Evolutionary conservation across 2,113 vertebrate species (phyloP).

Genomic region (Podocnemis expansa): DNA sequence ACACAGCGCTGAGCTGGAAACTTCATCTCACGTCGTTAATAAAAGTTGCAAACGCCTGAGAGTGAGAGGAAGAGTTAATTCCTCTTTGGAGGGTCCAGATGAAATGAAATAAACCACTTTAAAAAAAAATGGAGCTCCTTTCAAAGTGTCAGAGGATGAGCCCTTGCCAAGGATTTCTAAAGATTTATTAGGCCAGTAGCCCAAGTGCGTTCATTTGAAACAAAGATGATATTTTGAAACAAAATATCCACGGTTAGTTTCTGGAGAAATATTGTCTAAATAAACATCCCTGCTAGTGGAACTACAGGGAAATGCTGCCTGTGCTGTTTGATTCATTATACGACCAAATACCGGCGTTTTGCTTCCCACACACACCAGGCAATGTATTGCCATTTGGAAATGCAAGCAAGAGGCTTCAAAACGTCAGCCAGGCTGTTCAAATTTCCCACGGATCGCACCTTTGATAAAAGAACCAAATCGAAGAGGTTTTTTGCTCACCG

Average conservation of each 20-base stretch:
- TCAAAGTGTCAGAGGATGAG: slow-evolving; percentile 48
- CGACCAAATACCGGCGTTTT: slow-evolving; percentile 26
- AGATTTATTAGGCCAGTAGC: slow-evolving; percentile 61
- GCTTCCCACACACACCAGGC: background rate
- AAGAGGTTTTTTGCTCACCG: background rate
- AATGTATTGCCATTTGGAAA: slow-evolving; percentile 28
- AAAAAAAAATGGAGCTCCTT: background rate
- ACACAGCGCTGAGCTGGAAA: no score
- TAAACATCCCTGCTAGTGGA: slow-evolving; percentile 2
- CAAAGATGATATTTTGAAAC: slow-evolving; percentile 9
- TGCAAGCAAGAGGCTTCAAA: slow-evolving; percentile 9
- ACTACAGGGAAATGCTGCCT: background rate
- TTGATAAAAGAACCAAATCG: background rate
- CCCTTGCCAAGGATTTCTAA: slow-evolving; percentile 42
- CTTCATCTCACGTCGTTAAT: slow-evolving; percentile 64
- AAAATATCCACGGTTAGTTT: slow-evolving; percentile 22
- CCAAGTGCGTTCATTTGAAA: slow-evolving; percentile 28
- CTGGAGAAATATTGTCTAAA: slow-evolving; percentile 37
- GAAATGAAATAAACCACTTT: background rate
- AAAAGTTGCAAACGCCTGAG: slow-evolving; percentile 37
- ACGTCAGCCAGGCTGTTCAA: background rate
- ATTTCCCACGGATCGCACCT: background rate
- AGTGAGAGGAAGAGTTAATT: slow-evolving; percentile 19
- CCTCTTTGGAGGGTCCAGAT: background rate
- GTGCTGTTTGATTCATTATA: background rate